Evolutionary conservation across 2,797 vertebrate genomes (phyloP).

Genomic region (Petrocephalus sullivani): DNA sequence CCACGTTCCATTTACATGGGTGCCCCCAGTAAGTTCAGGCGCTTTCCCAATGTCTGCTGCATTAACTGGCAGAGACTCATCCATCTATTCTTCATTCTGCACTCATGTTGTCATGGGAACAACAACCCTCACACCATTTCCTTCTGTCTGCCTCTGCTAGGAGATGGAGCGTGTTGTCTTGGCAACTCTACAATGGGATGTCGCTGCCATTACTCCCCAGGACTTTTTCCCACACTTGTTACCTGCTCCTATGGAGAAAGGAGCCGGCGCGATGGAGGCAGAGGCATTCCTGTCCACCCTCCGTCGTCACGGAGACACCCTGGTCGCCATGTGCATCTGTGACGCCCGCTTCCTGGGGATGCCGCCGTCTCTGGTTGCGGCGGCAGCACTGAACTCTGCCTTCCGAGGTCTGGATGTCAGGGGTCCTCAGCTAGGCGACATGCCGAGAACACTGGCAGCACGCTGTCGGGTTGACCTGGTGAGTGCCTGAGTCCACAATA

Average conservation of each 20-base stretch:
- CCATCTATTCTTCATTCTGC: background rate
- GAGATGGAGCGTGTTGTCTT: constrained; percentile 69
- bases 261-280: constrained; percentile 23
- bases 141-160: constrained; percentile 34
- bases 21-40: background rate
- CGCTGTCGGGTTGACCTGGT: constrained; percentile 60
- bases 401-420: constrained; percentile 53
- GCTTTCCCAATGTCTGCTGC: background rate
- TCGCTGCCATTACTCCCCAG: constrained; percentile 67
- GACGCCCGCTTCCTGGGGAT: constrained; percentile 64
- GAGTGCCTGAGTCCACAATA: constrained; percentile 31
- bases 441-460: constrained; percentile 52
- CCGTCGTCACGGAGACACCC: constrained; percentile 63
- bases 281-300: constrained; percentile 49
- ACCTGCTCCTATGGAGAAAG: constrained; percentile 42
- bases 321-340: constrained; percentile 64
- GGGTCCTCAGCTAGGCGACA: constrained; percentile 36
- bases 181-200: constrained; percentile 65
- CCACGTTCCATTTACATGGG: background rate
- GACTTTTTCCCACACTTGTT: constrained; percentile 70
- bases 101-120: background rate
- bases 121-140: background rate
- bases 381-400: constrained; percentile 62
- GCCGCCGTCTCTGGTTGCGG: constrained; percentile 62
- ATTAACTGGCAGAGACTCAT: background rate